A percentile compares a stretch with the other conserved stretches of the same genome.
Evolutionary conservation across 2,113 vertebrate genomes (phyloP).

Genomic region (Spea multiplicata): DNA sequence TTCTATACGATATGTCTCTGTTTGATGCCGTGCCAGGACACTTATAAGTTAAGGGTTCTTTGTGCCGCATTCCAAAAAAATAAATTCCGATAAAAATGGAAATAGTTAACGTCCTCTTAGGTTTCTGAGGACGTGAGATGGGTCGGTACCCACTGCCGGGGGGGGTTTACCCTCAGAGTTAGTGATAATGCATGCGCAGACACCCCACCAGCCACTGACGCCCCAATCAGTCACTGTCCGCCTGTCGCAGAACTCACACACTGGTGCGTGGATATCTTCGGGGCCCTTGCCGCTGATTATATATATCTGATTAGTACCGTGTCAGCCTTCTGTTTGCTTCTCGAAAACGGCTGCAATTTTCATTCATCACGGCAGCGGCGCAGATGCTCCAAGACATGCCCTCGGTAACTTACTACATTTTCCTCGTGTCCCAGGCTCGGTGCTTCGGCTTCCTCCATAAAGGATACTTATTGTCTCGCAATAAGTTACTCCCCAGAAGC

Average conservation of each 20-base stretch:
- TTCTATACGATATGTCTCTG: too few relatives aligned
- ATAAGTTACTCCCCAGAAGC: constrained; percentile 19
- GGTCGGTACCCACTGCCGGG: not conserved
- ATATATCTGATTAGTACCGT: constrained; percentile 71
- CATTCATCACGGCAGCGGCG: constrained; percentile 68
- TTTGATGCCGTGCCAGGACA: too few relatives aligned
- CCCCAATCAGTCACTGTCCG: constrained; percentile 58
- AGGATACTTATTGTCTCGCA: constrained; percentile 46
- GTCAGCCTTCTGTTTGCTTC: constrained; percentile 72
- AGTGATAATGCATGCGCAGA: not conserved
- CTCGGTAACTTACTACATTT: constrained; percentile 49
- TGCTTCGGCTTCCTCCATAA: constrained; percentile 50
- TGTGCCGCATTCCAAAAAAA: too few relatives aligned
- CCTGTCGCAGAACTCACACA: constrained; percentile 64
- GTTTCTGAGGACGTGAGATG: not conserved
- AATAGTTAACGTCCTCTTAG: not conserved
- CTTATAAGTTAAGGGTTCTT: too few relatives aligned
- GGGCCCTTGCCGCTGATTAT: constrained; percentile 64
- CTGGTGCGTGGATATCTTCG: constrained; percentile 47
- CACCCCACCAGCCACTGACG: constrained; percentile 52
- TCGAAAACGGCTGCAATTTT: constrained; percentile 68
- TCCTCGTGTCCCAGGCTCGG: constrained; percentile 62
- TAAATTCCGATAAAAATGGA: not conserved
- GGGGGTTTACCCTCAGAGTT: not conserved
- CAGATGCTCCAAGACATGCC: constrained; percentile 65